phyloP scores from a whole-genome alignment of 2,797 vertebrate genomes.

The Prionace glauca region DNA sequence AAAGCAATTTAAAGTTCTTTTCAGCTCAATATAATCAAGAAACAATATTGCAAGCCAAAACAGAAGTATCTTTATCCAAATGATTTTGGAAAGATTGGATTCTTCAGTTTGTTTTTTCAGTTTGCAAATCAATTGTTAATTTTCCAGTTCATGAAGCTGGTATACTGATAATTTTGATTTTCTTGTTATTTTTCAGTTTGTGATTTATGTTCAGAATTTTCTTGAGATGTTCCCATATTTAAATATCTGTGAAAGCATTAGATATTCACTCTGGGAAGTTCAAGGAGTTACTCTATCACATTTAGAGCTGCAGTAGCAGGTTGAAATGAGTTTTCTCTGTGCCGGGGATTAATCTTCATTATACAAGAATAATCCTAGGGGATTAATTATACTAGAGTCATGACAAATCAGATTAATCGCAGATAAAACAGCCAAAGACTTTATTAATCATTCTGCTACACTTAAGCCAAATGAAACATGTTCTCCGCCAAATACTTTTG shows the following conservation, averaged over 20 bases:
- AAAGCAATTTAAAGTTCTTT: neutral
- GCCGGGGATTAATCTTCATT: conserved; percentile 35
- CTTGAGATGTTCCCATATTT: neutral
- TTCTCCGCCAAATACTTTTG: conserved; percentile 2
- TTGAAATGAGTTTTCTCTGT: conserved; percentile 37
- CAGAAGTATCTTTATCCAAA: neutral
- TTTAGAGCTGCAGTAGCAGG: neutral
- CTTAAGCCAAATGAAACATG: conserved; percentile 35
- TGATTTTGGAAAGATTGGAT: neutral
- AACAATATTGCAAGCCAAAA: neutral
- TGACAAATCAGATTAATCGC: conserved; percentile 37
- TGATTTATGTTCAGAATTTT: neutral
- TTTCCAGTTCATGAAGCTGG: neutral
- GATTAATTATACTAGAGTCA: conserved; percentile 37
- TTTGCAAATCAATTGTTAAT: neutral
- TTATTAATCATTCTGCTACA: conserved; percentile 36
- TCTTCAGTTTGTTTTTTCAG: neutral
- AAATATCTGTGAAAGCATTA: conserved; percentile 14
- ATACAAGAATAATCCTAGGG: conserved; percentile 25
- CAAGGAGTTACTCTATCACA: conserved; percentile 15
- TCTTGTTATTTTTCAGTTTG: neutral
- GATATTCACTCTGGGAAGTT: neutral
- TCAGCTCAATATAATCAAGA: neutral
- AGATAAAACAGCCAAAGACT: conserved; percentile 36
- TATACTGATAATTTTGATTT: neutral